These are phyloP conservation scores for Bruchidius siliquastri DNA, from an alignment of 2,888 invertebrate genomes.

Conservation along the genomic window DNA sequence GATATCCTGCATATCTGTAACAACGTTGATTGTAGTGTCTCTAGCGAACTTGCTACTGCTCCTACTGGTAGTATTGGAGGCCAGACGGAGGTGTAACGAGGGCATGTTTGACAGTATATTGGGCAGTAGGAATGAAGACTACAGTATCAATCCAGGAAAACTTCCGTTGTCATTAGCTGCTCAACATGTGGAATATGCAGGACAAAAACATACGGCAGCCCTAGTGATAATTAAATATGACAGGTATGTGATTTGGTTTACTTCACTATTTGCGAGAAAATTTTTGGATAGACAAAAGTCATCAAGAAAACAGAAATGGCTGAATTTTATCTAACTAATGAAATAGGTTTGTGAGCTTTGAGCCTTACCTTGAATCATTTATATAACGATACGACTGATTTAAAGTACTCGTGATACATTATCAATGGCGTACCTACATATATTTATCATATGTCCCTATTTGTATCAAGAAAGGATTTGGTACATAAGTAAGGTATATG, in stretches of 20 bases:
- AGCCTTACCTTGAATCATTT: too few species aligned
- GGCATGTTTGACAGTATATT: conserved; percentile 2
- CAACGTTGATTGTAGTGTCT: conserved; percentile 27
- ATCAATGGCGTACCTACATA: too few species aligned
- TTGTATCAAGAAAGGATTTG: too few species aligned
- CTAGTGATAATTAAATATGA: conserved; percentile 13
- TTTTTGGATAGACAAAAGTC: too few species aligned
- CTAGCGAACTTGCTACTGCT: conserved; percentile 27
- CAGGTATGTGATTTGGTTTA: conserved; percentile 2
- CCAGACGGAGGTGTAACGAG: conserved; percentile 19
- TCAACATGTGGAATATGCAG: conserved; percentile 1
- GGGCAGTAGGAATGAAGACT: not conserved
- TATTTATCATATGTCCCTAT: too few species aligned
- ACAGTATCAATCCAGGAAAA: conserved; percentile 4
- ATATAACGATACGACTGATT: too few species aligned
- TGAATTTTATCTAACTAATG: too few species aligned
- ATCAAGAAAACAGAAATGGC: too few species aligned
- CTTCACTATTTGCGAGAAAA: too few species aligned
- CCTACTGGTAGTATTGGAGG: conserved; percentile 24
- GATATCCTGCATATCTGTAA: conserved; percentile 26
- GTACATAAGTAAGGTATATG: too few species aligned
- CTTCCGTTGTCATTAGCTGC: conserved; percentile 6
- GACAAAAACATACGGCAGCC: conserved; percentile 15
- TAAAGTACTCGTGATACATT: too few species aligned
- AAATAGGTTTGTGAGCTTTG: too few species aligned